These are phyloP conservation scores for Drosophila parvula DNA, from an alignment of 1,140 invertebrate species.

Conservation along the genomic window DNA sequence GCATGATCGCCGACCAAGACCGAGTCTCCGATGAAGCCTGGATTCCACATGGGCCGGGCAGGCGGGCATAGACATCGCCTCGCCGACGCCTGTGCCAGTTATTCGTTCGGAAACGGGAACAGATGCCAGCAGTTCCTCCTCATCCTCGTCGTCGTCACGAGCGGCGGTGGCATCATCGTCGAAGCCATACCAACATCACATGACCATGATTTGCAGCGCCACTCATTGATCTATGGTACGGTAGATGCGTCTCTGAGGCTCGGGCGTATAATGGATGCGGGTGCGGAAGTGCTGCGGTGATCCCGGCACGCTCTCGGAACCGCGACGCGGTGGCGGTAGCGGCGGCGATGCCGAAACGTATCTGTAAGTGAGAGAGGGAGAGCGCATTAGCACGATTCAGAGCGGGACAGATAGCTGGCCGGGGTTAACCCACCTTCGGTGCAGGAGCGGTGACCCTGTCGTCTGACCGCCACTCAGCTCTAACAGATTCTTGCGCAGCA, in stretches of 20 bases:
- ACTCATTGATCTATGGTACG: conserved; percentile 85
- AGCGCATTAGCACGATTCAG: background rate
- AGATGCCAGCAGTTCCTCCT: background rate
- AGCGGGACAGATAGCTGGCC: background rate
- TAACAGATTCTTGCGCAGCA: conserved; percentile 86
- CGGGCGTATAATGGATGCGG: conserved; percentile 89
- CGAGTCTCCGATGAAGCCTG: background rate
- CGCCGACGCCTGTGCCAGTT: conserved; percentile 2
- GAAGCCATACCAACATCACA: conserved; percentile 84
- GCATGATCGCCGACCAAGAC: conserved; percentile 10
- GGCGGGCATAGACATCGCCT: conserved; percentile 18
- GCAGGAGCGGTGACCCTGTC: conserved; percentile 85
- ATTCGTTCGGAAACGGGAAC: conserved; percentile 4
- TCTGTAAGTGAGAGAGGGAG: conserved; percentile 70
- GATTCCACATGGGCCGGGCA: background rate
- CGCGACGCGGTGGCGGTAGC: conserved; percentile 88
- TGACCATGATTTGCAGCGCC: conserved; percentile 84
- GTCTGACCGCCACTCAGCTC: conserved; percentile 79
- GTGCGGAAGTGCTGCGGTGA: conserved; percentile 88
- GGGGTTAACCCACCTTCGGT: conserved; percentile 85
- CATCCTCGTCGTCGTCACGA: conserved; percentile 10
- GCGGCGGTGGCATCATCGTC: conserved; percentile 56
- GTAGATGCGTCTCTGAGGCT: conserved; percentile 88
- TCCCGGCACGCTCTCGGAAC: conserved; percentile 89
- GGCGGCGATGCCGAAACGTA: conserved; percentile 89